Base-by-base conservation (phyloP, 1,140 invertebrate genomes). In the Tetraneura akinire region DNA sequence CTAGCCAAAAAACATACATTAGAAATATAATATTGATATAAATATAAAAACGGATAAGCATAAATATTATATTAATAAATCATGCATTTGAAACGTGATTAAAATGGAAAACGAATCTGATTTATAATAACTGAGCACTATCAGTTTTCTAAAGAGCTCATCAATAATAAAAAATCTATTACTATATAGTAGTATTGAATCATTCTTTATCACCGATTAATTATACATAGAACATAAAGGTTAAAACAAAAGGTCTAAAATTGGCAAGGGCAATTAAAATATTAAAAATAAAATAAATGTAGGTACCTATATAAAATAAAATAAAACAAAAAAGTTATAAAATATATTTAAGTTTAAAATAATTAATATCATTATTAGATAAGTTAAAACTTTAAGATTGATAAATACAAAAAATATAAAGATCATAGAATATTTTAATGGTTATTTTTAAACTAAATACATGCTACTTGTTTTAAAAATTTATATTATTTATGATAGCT, bases 51-150 rank as follows among this genome's bases (percentile, higher is more conserved):
- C 26, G n/a, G 49, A 14, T 51, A 45, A 32, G 47, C 23, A 51
- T 16, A 71, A 71, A 71, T 49, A 51, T 14, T 51, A 51, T 51
- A 51, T 10, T 29, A 51, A 29, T 70, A 70, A 71, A 71, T 51
- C 68, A 71, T 51, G 23, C 16, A 49, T 51, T 71, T n/a, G 26
- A 18, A 71, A 51, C 68, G 16, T 71, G 47, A 71, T 71, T 8
- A 11, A 51, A 71, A 51, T 9, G 51, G 8, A 26, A 23, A 70
- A 47, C 18, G 49, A 66, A 70, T 26, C 14, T 18, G 51, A 51
- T 51, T 18, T 71, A 6, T 18, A 16, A 32, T 51, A 29, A 23
- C 11, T 29, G 10, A 11, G 9, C 5, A 51, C 11, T 51, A 71
- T 51, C 68, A 71, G 23, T 71, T 71, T 29, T 29, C 6, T 51